Conservation (phyloP, 2,113 vertebrate species). For the Haemorhous mexicanus region DNA sequence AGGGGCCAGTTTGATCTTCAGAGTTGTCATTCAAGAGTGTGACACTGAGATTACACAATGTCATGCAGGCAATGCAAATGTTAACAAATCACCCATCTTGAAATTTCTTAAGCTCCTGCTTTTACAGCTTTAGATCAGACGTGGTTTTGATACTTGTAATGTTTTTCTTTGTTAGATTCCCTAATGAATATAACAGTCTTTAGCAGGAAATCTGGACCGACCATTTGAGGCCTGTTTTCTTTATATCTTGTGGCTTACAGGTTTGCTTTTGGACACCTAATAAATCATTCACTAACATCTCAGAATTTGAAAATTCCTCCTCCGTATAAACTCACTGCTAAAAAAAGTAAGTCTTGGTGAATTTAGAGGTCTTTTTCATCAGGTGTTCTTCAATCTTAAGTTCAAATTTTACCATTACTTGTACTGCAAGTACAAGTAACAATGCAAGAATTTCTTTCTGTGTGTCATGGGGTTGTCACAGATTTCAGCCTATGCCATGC, state of each 20-base stretch:
- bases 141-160: conserved; percentile 14
- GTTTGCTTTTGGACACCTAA: conserved; percentile 75
- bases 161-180: conserved; percentile 67
- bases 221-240: conserved; percentile 76
- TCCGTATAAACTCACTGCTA: not conserved
- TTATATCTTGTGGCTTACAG: conserved; percentile 64
- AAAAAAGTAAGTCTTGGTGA: not conserved
- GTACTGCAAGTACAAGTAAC: not conserved
- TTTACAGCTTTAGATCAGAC: conserved; percentile 30
- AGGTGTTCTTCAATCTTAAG: not conserved
- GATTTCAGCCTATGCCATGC: not conserved
- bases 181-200: conserved; percentile 80
- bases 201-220: conserved; percentile 75
- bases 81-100: conserved; percentile 59
- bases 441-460: not conserved
- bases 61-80: conserved; percentile 56
- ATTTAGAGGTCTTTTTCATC: not conserved
- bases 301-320: conserved; percentile 63
- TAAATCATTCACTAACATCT: conserved; percentile 76
- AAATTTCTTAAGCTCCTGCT: conserved; percentile 44
- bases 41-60: conserved; percentile 58
- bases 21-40: conserved; percentile 43
- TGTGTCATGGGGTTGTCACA: not conserved
- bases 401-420: not conserved
- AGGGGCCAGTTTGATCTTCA: conserved; percentile 60